Evolutionary conservation across 2,797 vertebrate genomes (phyloP), one percentile per base, ranked within the genome.

Genomic region (Neosilurus mollespiculum): DNA sequence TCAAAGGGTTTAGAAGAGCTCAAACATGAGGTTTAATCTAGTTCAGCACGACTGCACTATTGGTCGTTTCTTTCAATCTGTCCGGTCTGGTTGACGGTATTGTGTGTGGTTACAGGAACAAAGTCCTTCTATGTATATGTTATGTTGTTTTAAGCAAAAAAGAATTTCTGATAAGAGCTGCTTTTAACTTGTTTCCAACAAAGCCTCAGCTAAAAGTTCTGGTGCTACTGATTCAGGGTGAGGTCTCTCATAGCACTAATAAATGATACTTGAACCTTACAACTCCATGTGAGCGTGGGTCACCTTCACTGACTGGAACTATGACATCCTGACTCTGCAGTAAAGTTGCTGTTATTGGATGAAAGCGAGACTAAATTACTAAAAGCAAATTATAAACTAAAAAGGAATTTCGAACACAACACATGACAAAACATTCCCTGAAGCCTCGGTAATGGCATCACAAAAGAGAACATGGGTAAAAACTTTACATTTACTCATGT

Each of bases 331-430:
- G n/a, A 84, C 64, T 64, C 59, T 30, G 54, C 30, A 24, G 49
- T 70, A 86, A 85, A 77, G 81, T n/a, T 77, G 71, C 75, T 66
- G 67, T 67, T 83, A 88, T 88, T 85, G 71, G 54, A 24, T 14
- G 6, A 58, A 56, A 37, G 51, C 30, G 67, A 54, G 87, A 88
- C 81, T 65, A 83, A 66, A 81, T 22, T 6, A 24, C 72, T 83
- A 64, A 85, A 79, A 85, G 62, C 73, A 81, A 75, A 64, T 24
- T 5, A 81, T 61, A 64, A 22, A 16, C 51, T 56, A 34, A 71
- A 65, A 76, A 69, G 16, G 54, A 54, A 30, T 81, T 59, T 20
- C 18, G 22, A 78, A 83, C 81, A 58, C 24, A 69, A 34, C 43
- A 78, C 24, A 64, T 22, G 18, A 56, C 67, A 82, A 72, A 30